Evolutionary conservation across 2,113 vertebrate species (phyloP).

Genomic region (Aix galericulata): DNA sequence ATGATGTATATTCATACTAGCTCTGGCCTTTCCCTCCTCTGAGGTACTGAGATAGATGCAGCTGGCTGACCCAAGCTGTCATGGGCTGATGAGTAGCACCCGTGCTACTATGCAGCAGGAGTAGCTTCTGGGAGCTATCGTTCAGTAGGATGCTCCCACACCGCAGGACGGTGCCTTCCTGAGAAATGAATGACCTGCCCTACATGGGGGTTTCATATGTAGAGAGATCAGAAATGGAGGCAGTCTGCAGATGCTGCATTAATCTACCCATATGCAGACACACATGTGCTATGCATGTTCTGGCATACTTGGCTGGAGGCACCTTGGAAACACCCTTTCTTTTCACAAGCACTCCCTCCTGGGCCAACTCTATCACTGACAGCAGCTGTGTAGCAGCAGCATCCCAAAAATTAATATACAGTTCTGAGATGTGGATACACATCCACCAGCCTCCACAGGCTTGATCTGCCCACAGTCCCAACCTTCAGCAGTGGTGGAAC

Average conservation of each 20-base stretch:
- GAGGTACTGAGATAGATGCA: background rate
- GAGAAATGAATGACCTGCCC: background rate
- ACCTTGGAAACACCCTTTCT: background rate
- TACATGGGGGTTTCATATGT: background rate
- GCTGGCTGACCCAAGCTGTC: background rate
- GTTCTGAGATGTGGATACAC: background rate
- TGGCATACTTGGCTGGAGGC: background rate
- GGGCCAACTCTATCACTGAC: background rate
- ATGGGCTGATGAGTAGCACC: background rate
- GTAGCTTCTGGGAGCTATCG: background rate
- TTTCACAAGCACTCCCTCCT: background rate
- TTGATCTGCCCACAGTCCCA: background rate
- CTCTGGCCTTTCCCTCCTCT: background rate
- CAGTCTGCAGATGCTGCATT: background rate
- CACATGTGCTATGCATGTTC: background rate
- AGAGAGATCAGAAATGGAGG: background rate
- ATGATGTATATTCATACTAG: background rate
- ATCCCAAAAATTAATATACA: background rate
- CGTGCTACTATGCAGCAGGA: background rate
- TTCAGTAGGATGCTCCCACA: background rate
- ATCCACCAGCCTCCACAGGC: background rate
- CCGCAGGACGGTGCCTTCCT: background rate
- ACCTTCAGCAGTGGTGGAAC: background rate
- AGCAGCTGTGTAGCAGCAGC: background rate
- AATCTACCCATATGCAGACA: background rate